Percentiles rank a stretch among this genome's conserved stretches.
phyloP scores from a whole-genome alignment of 1,140 invertebrate genomes.

The Musca vetustissima region DNA sequence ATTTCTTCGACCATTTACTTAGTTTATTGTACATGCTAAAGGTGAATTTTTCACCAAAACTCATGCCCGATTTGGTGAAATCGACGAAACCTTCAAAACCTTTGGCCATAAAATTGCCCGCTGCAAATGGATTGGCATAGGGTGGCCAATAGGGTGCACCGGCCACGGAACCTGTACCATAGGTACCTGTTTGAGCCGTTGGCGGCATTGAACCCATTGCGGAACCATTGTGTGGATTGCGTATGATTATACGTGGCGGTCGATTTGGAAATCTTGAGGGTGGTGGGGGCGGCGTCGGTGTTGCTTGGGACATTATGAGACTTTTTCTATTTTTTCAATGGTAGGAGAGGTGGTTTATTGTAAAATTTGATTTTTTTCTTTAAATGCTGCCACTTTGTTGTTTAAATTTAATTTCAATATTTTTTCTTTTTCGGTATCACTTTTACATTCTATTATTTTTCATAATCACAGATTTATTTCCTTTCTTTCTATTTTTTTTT shows the following conservation, averaged over 20 bases:
- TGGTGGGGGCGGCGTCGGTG: slow-evolving; percentile 39
- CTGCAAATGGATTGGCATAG: slow-evolving; percentile 63
- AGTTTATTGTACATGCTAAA: slow-evolving; percentile 79
- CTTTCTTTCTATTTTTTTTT: too few relatives aligned
- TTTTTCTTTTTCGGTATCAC: too few relatives aligned
- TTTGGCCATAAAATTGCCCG: slow-evolving; percentile 73
- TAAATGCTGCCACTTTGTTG: slow-evolving; percentile 1
- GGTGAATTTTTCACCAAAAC: slow-evolving; percentile 77
- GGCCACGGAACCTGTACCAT: background rate
- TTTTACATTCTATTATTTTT: background rate
- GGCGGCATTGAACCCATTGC: slow-evolving; percentile 38
- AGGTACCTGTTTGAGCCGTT: slow-evolving; percentile 33
- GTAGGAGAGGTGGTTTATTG: background rate
- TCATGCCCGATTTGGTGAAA: slow-evolving; percentile 77
- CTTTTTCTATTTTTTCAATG: too few relatives aligned
- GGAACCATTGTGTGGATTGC: slow-evolving; percentile 32
- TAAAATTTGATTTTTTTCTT: slow-evolving; percentile 1
- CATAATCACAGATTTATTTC: background rate
- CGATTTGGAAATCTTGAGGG: slow-evolving; percentile 37
- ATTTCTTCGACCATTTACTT: slow-evolving; percentile 73
- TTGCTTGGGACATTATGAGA: slow-evolving; percentile 34
- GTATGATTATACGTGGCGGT: slow-evolving; percentile 46
- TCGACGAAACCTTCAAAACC: slow-evolving; percentile 76
- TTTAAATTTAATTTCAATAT: slow-evolving; percentile 1
- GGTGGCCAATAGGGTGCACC: slow-evolving; percentile 44